Base-by-base conservation (phyloP, 2,888 invertebrate genomes). In the Slavum lentiscoides region DNA sequence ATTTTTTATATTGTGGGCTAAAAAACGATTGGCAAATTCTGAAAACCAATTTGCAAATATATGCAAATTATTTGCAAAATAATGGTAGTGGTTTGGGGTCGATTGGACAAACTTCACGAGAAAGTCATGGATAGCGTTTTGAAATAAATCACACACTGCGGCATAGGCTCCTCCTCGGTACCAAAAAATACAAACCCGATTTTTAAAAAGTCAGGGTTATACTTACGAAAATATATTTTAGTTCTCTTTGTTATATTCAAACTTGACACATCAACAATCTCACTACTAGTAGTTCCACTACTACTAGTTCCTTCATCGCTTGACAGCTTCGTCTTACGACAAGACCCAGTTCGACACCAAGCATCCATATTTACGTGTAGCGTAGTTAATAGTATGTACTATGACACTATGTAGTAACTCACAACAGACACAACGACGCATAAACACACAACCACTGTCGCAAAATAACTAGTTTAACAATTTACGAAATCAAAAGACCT, bases 71-170 rank as follows among this genome's bases (percentile, higher is more conserved):
- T n/a, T n/a, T n/a, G n/a, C n/a, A n/a, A n/a, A n/a, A n/a, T n/a
- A n/a, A n/a, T n/a, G n/a, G n/a, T n/a, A n/a, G n/a, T n/a, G n/a
- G n/a, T n/a, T n/a, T n/a, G n/a, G n/a, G n/a, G n/a, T n/a, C n/a
- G n/a, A n/a, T n/a, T n/a, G n/a, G n/a, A n/a, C n/a, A n/a, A n/a
- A n/a, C n/a, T n/a, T n/a, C n/a, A n/a, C n/a, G n/a, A n/a, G n/a
- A n/a, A n/a, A n/a, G n/a, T n/a, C n/a, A n/a, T 72, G 55, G 30
- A 72, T 72, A 72, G 59, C 37, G 58, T 72, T 72, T 72, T 55
- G 39, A 58, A 69, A 72, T 30, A 55, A 72, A 72, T 72, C 70
- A 58, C 70, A 70, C 55, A 70, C 39, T 70, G 55, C 37, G 21
- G 53, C 58, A 59, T 37, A 55, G 70, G 70, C 55, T 58, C 49